Percentiles rank a stretch among this genome's conserved stretches.
These are phyloP conservation scores for Halocynthia aurantium DNA, from an alignment of 23 tunicate genomes.

Conservation along the genomic window DNA sequence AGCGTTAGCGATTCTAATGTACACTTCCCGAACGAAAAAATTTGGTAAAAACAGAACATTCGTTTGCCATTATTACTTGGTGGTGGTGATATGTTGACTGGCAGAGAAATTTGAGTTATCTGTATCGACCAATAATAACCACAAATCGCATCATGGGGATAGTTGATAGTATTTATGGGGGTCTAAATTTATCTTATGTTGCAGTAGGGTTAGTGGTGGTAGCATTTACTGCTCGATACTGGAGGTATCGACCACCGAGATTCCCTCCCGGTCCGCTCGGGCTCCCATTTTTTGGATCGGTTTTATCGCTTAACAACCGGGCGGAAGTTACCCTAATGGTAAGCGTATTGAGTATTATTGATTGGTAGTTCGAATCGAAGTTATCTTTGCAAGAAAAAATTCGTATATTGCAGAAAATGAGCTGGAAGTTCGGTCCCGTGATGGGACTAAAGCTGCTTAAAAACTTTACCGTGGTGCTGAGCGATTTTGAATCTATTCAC, in stretches of 20 bases:
- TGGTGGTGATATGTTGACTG: no score
- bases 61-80: no score
- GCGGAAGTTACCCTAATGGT: constrained; percentile 49
- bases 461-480: constrained; percentile 46
- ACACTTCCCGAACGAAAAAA: no score
- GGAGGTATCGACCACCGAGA: constrained; percentile 43
- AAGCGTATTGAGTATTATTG: neutral
- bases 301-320: constrained; percentile 18
- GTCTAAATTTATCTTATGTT: no score
- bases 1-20: no score
- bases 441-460: constrained; percentile 54
- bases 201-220: neutral
- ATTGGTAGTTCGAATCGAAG: neutral
- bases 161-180: no score
- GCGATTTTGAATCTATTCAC: constrained; percentile 22
- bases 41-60: no score
- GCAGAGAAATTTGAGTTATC: no score
- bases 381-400: neutral
- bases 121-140: no score
- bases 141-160: no score
- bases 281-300: constrained; percentile 35
- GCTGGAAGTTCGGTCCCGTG: constrained; percentile 34
- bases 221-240: neutral
- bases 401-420: constrained; percentile 30
- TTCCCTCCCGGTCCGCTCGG: constrained; percentile 66